Conservation (phyloP, 2,888 invertebrate species). For the Phasia obesa region DNA sequence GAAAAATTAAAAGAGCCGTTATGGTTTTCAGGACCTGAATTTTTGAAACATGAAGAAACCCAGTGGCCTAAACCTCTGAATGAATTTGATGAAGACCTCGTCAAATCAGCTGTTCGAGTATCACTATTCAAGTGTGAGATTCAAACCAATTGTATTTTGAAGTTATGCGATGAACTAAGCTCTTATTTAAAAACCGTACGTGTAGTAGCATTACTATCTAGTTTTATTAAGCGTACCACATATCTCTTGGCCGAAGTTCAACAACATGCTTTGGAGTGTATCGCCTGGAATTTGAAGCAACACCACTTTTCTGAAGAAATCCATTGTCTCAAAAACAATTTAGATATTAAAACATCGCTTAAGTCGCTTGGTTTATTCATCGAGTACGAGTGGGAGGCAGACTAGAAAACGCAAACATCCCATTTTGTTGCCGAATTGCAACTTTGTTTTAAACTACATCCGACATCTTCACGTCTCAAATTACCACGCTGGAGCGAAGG, state of each 20-base stretch:
- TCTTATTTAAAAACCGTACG: slow-evolving; percentile 27
- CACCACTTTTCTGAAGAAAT: slow-evolving; percentile 16
- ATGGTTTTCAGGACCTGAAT: slow-evolving; percentile 40
- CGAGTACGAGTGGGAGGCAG: slow-evolving; percentile 55
- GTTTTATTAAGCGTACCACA: slow-evolving; percentile 7
- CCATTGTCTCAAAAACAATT: slow-evolving; percentile 2
- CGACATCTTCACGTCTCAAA: slow-evolving; percentile 51
- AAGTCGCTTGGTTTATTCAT: slow-evolving; percentile 26
- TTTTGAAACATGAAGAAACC: background rate
- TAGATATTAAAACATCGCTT: slow-evolving; percentile 20
- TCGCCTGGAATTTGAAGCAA: slow-evolving; percentile 25
- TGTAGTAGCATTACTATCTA: slow-evolving; percentile 1
- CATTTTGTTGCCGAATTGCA: slow-evolving; percentile 10
- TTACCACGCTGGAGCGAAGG: slow-evolving; percentile 66
- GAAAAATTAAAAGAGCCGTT: slow-evolving; percentile 27
- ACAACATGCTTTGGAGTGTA: slow-evolving; percentile 6
- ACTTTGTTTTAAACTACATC: slow-evolving; percentile 48
- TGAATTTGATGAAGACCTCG: slow-evolving; percentile 21
- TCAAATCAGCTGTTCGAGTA: slow-evolving; percentile 22
- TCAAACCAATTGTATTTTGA: slow-evolving; percentile 11
- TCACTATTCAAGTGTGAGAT: slow-evolving; percentile 40
- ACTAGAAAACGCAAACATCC: slow-evolving; percentile 32
- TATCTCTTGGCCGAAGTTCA: background rate
- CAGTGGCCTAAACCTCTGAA: slow-evolving; percentile 14
- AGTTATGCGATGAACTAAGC: slow-evolving; percentile 27